Conservation (phyloP, 1,140 invertebrate species). For the Medauroidea extradentata region DNA sequence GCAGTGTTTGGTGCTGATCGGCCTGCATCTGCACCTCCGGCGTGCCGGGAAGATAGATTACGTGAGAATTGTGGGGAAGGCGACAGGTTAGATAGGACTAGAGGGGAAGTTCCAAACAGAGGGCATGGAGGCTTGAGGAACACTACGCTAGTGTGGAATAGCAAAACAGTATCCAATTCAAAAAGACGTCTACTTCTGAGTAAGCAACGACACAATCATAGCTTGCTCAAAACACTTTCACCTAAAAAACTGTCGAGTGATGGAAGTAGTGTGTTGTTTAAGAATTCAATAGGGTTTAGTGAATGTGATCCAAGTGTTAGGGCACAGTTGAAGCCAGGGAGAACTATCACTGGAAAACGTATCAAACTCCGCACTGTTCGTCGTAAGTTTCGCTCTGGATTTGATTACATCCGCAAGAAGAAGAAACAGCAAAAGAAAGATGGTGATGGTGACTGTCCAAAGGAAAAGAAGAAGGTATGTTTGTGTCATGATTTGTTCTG, state of each 20-base stretch:
- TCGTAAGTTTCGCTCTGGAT: conserved; percentile 66
- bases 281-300: not conserved
- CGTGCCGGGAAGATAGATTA: conserved; percentile 2
- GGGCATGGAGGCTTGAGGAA: conserved; percentile 40
- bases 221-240: conserved; percentile 49
- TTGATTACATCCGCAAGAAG: conserved; percentile 86
- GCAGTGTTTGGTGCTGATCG: conserved; percentile 73
- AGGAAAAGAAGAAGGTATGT: conserved; percentile 44
- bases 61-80: not conserved
- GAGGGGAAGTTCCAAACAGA: not conserved
- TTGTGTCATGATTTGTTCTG: too few species aligned
- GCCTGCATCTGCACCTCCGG: conserved; percentile 58
- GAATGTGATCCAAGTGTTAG: not conserved
- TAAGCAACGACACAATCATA: conserved; percentile 47
- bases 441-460: conserved; percentile 39
- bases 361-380: conserved; percentile 51
- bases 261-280: not conserved
- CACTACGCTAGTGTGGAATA: conserved; percentile 52
- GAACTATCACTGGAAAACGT: conserved; percentile 34
- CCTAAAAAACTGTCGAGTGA: conserved; percentile 34
- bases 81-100: not conserved
- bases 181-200: conserved; percentile 45
- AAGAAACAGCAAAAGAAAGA: conserved; percentile 54
- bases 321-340: conserved; percentile 23
- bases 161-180: conserved; percentile 49